Evolutionary conservation across 2,113 vertebrate species (phyloP), one percentile per base, ranked within the genome.

Genomic region (Dromas ardeola): DNA sequence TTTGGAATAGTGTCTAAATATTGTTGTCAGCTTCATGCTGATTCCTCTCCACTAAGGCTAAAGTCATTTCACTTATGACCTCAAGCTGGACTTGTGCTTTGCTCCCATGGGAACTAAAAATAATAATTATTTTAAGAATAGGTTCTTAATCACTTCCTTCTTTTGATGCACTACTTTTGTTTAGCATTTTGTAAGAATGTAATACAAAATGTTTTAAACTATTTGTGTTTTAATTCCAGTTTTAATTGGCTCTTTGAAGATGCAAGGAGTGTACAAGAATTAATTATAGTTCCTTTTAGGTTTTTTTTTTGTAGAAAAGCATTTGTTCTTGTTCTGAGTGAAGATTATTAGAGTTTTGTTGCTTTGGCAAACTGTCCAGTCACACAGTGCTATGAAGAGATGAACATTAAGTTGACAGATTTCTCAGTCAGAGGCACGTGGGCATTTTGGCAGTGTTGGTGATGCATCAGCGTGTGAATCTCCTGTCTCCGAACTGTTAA

Each of bases 91-190:
- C 91, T 97, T 95, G 72, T 86, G 89, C 88, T 94, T 87, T 86
- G 69, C 92, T 97, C 97, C 92, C 96, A 76, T 93, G 97, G 96
- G 97, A 97, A 89, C 94, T 97, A 97, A 95, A 97, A 96, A 97
- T 89, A 97, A 97, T 97, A 95, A 97, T 96, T 93, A 96, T 89
- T 96, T 95, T 92, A 92, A 96, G 96, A 96, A 96, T 96, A 92
- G 93, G 80, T 95, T 95, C 92, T 97, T 97, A 97, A 97, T 97
- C 88, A 79, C 97, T 97, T 97, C 96, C 93, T 96, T 96, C 95
- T 96, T 97, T 97, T 96, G 94, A 95, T 91, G 88, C 56, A 26
- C 86, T 70, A 88, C 34, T 96, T 90, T 96, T 97, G 96, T 95
- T 97, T 95, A 94, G 29, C 32, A 49, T 84, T 92, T 93, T 72